These are phyloP conservation scores for Ciconia nigra DNA, from an alignment of 2,797 vertebrate genomes.

Conservation along the genomic window DNA sequence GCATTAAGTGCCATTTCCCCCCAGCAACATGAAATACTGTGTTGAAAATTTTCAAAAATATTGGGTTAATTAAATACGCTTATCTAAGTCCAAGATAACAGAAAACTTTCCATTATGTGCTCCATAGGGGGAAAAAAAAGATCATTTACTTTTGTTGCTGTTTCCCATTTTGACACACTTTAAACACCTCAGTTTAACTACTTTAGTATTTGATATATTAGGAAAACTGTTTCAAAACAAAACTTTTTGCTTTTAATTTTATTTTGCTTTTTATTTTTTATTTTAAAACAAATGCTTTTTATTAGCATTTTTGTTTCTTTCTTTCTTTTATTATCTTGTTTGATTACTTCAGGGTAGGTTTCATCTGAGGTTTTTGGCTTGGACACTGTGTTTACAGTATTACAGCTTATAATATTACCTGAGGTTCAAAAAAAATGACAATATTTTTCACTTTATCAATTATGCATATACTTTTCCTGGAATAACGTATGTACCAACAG, in stretches of 20 bases:
- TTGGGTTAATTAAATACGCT: background rate
- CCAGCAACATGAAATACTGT: background rate
- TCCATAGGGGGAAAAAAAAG: accelerated
- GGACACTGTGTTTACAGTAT: background rate
- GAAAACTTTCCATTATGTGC: background rate
- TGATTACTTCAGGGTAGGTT: background rate
- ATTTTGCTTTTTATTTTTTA: no score
- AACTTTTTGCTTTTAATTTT: background rate
- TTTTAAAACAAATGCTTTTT: background rate
- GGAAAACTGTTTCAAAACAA: background rate
- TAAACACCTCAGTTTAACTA: background rate
- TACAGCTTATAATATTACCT: background rate
- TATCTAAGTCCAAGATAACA: background rate
- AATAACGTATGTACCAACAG: background rate
- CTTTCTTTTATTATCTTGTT: background rate
- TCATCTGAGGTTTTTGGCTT: background rate
- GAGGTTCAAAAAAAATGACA: background rate
- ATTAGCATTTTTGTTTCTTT: background rate
- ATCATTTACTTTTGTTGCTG: background rate
- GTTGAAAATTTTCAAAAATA: background rate
- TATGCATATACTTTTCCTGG: slow-evolving; percentile 1
- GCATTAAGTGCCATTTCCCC: background rate
- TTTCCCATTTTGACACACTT: background rate
- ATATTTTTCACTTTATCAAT: background rate
- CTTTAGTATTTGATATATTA: background rate